Evolutionary conservation across 2,797 vertebrate genomes (phyloP), one percentile per base, ranked within the genome.

Genomic region (Anabas testudineus): DNA sequence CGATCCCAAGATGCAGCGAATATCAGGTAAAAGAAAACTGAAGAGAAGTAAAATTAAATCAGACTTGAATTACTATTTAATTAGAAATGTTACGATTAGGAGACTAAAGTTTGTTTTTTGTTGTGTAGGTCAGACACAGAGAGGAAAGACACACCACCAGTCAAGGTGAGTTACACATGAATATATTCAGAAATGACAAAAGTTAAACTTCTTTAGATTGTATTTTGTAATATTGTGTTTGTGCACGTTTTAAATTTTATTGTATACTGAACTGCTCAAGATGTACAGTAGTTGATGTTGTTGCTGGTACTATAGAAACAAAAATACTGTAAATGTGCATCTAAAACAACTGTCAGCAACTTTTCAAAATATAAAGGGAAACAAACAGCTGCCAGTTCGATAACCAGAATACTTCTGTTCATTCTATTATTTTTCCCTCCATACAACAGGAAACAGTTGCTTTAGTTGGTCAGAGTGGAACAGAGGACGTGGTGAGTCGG

Each of bases 101-200:
- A 46, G 2, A 13, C 19, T 62, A 1, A 67, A 52, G 0, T 1
- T 48, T 39, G n/a, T n/a, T 10, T 53, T 69, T 21, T 80, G 26
- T 76, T 37, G 1, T 36, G 60, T 54, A 96, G 95, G 75, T 93
- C 87, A 71, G 92, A 94, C 47, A 90, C 54, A 14, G 67, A 64
- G 22, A 74, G 32, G 66, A 87, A 73, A 59, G 86, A 87, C 51
- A 48, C 80, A 5, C 80, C 62, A 45, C 74, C 57, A n/a, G 61
- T n/a, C 32, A 87, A 92, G 89, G 95, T 95, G 82, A 66, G 76
- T 69, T 61, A 7, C 1, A 13, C n/a, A 18, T 47, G 30, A 46
- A 54, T 15, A 6, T 26, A 39, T 19, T n/a, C n/a, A n/a, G n/a
- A n/a, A n/a, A n/a, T n/a, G n/a, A n/a, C n/a, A n/a, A n/a, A n/a